phyloP scores from a whole-genome alignment of 2,797 vertebrate species.

The Menidia menidia region DNA sequence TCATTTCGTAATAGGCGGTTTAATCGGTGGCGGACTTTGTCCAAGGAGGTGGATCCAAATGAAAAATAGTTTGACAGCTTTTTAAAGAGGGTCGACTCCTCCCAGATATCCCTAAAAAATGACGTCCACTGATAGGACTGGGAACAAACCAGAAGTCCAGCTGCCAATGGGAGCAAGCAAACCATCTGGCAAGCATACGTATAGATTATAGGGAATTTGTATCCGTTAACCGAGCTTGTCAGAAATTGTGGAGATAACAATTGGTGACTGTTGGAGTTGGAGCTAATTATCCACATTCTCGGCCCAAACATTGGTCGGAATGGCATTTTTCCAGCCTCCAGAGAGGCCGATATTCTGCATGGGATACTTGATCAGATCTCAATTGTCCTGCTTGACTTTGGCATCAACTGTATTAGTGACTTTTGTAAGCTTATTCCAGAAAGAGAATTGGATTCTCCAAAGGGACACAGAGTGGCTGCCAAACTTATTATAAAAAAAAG shows the following conservation, averaged over 20 bases:
- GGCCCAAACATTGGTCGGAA: constrained; percentile 46
- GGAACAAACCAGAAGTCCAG: constrained; percentile 47
- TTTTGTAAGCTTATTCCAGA: constrained; percentile 19
- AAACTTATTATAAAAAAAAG: background rate
- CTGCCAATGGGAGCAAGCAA: constrained; percentile 32
- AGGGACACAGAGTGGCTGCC: background rate
- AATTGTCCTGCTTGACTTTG: constrained; percentile 28
- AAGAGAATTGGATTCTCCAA: constrained; percentile 2
- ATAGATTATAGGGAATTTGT: constrained; percentile 64
- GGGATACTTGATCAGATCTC: constrained; percentile 34
- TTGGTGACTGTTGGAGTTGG: constrained; percentile 47
- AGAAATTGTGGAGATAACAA: constrained; percentile 71
- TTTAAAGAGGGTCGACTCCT: constrained; percentile 49
- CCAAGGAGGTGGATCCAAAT: constrained; percentile 11
- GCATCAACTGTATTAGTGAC: constrained; percentile 11
- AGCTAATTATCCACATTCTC: constrained; percentile 67
- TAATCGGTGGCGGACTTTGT: constrained; percentile 57
- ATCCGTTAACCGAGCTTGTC: constrained; percentile 64
- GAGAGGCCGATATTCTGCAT: constrained; percentile 35
- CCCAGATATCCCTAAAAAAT: constrained; percentile 42
- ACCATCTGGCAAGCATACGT: constrained; percentile 23
- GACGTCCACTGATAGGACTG: constrained; percentile 29
- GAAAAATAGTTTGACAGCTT: constrained; percentile 43
- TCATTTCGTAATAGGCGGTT: constrained; percentile 59
- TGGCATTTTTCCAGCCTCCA: constrained; percentile 41